phyloP scores from a whole-genome alignment of 2,888 invertebrate species.

The Eurois occulta region DNA sequence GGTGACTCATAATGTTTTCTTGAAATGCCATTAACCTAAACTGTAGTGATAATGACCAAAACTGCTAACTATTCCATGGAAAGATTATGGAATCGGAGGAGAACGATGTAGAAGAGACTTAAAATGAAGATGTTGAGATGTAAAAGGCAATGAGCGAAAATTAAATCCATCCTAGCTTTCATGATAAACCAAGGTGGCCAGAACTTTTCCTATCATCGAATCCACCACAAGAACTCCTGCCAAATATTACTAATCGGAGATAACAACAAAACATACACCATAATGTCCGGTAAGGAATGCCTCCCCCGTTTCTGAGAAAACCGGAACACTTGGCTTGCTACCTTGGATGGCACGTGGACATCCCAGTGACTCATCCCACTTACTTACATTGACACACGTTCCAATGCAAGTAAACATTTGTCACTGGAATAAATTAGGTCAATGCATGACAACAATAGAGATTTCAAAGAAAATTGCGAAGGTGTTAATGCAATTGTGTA shows the following conservation, averaged over 20 bases:
- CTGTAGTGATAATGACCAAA: no score
- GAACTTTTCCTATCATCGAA: neutral
- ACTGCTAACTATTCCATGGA: neutral
- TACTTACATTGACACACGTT: conserved; percentile 51
- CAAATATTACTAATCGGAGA: conserved; percentile 18
- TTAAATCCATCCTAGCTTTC: neutral
- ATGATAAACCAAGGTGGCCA: neutral
- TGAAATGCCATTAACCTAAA: neutral
- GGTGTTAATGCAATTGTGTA: conserved; percentile 41
- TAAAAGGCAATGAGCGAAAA: neutral
- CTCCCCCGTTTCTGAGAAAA: conserved; percentile 73
- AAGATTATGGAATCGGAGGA: neutral
- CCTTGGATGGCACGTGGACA: conserved; percentile 63
- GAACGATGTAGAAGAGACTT: neutral
- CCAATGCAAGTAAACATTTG: conserved; percentile 39
- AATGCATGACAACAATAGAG: conserved; percentile 40
- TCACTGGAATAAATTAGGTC: conserved; percentile 51
- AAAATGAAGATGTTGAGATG: neutral
- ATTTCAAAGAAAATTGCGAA: conserved; percentile 37
- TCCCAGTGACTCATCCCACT: conserved; percentile 46
- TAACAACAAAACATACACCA: conserved; percentile 73
- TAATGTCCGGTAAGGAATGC: conserved; percentile 73
- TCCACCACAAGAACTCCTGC: conserved; percentile 7
- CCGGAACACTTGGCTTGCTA: conserved; percentile 77
- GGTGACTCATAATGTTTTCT: neutral